A percentile compares a stretch with the other conserved stretches of the same genome.
Conservation (phyloP, 2,797 vertebrate genomes). For the Gymnoscopelus braueri region DNA sequence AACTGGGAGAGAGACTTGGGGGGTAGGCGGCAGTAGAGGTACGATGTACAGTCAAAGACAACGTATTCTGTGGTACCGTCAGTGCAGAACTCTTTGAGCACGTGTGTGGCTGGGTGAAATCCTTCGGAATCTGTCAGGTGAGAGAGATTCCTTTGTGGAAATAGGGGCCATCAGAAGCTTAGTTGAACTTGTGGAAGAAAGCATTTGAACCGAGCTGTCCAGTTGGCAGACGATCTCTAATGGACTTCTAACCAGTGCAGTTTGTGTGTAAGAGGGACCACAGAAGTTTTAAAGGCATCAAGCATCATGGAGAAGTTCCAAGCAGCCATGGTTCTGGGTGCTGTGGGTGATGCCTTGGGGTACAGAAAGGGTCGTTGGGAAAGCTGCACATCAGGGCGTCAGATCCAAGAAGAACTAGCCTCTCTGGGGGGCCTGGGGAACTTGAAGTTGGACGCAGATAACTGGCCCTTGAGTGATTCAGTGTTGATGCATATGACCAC, state of each 20-base stretch:
- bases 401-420: conserved; percentile 88
- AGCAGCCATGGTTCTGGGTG: conserved; percentile 90
- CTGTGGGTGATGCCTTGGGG: conserved; percentile 91
- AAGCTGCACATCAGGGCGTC: conserved; percentile 81
- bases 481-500: conserved; percentile 94
- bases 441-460: conserved; percentile 85
- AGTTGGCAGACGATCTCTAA: background rate
- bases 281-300: background rate
- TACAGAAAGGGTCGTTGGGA: conserved; percentile 87
- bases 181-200: background rate
- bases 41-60: conserved; percentile 1
- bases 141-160: background rate
- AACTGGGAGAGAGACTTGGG: conserved; percentile 10
- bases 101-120: conserved; percentile 9
- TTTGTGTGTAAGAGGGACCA: conserved; percentile 1
- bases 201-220: too few relatives aligned
- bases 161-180: background rate
- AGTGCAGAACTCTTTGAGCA: background rate
- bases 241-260: background rate
- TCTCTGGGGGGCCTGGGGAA: conserved; percentile 85
- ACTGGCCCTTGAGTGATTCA: conserved; percentile 94
- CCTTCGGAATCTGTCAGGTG: conserved; percentile 27
- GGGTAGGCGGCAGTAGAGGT: conserved; percentile 15
- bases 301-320: conserved; percentile 91
- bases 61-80: background rate